Evolutionary conservation across 2,888 invertebrate species (phyloP).

Genomic region (Eupithecia vulgata): DNA sequence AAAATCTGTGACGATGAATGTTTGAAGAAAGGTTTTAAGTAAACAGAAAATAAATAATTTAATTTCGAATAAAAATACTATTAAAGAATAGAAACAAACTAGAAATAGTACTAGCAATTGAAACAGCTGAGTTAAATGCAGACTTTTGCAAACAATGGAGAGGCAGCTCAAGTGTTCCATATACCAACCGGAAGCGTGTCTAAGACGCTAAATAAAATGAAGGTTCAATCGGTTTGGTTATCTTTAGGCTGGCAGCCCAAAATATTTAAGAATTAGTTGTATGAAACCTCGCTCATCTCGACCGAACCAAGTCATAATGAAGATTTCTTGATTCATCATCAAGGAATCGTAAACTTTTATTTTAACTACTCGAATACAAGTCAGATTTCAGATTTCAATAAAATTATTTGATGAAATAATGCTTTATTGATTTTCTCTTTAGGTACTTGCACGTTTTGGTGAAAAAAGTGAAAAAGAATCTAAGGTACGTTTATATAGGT

Average conservation of each 20-base stretch:
- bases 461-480: too few species aligned
- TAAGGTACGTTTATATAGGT: too few species aligned
- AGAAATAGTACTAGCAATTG: not conserved
- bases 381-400: too few species aligned
- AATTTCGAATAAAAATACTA: not conserved
- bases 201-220: not conserved
- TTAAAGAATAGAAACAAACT: not conserved
- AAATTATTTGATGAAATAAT: too few species aligned
- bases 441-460: too few species aligned
- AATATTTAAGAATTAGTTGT: not conserved
- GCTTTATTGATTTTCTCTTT: too few species aligned
- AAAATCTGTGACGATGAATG: not conserved
- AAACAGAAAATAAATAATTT: not conserved
- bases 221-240: not conserved
- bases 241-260: too few species aligned
- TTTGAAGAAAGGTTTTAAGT: not conserved
- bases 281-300: not conserved
- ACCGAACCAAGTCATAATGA: not conserved
- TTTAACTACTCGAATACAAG: too few species aligned
- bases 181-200: not conserved
- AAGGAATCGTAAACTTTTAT: too few species aligned
- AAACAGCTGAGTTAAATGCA: not conserved
- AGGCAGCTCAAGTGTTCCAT: not conserved
- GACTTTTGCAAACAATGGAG: not conserved
- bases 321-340: not conserved